Evolutionary conservation across 2,888 invertebrate species (phyloP).

Genomic region (Psylliodes chrysocephalus): DNA sequence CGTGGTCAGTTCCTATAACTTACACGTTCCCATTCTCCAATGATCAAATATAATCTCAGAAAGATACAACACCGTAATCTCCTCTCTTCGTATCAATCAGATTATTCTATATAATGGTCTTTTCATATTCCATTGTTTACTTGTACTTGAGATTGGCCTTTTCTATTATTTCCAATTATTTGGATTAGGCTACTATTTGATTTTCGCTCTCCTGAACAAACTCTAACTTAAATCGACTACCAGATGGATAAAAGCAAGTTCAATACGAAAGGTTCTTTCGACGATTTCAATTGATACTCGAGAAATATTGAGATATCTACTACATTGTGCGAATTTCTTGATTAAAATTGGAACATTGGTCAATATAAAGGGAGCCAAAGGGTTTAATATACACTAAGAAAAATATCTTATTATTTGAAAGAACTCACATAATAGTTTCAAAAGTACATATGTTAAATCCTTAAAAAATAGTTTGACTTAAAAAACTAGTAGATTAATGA

Average conservation of each 20-base stretch:
- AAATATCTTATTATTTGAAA: no score
- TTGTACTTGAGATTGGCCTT: slow-evolving; percentile 22
- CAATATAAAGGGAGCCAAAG: no score
- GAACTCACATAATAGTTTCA: no score
- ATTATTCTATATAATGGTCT: neutral
- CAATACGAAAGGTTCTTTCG: neutral
- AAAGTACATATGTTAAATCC: no score
- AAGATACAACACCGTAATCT: neutral
- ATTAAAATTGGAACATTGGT: no score
- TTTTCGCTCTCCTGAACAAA: slow-evolving; percentile 24
- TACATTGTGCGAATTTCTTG: neutral
- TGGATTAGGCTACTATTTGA: slow-evolving; percentile 21
- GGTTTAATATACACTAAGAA: no score
- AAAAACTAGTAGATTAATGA: no score
- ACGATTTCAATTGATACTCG: neutral
- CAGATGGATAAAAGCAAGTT: slow-evolving; percentile 13
- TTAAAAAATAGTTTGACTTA: no score
- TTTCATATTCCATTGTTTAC: slow-evolving; percentile 25
- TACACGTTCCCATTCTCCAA: neutral
- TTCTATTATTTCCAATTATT: slow-evolving; percentile 30
- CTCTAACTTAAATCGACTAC: slow-evolving; percentile 19
- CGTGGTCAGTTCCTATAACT: neutral
- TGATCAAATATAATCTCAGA: neutral
- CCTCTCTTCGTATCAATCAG: neutral
- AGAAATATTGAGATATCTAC: neutral